These are phyloP conservation scores for Micropoecilia bifurca DNA, from an alignment of 2,797 vertebrate genomes.

Conservation along the genomic window DNA sequence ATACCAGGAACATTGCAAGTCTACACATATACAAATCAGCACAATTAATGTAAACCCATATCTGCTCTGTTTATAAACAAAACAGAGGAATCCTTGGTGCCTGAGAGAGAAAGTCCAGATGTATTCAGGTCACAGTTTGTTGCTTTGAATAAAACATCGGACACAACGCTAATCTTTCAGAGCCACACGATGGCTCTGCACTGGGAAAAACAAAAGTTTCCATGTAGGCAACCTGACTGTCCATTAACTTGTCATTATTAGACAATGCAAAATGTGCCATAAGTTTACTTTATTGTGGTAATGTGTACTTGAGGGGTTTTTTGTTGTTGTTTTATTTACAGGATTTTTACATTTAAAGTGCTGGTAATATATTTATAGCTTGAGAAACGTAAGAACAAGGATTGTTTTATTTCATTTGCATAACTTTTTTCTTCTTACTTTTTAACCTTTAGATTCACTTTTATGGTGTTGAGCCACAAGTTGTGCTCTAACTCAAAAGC, in stretches of 20 bases:
- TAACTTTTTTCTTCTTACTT: neutral
- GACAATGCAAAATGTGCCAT: neutral
- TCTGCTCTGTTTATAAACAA: slow-evolving; percentile 30
- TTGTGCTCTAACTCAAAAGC: neutral
- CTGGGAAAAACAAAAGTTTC: neutral
- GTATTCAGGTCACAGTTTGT: neutral
- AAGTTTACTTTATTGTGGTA: neutral
- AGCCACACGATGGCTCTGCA: neutral
- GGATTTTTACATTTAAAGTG: neutral
- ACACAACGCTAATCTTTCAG: neutral
- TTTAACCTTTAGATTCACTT: neutral
- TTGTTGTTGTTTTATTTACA: neutral
- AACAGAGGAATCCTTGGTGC: neutral
- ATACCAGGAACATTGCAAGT: neutral
- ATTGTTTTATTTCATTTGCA: neutral
- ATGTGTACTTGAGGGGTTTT: neutral
- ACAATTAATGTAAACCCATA: neutral
- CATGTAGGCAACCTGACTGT: neutral
- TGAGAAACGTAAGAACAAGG: neutral
- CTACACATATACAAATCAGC: neutral
- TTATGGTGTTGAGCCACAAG: neutral
- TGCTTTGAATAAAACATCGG: slow-evolving; percentile 11
- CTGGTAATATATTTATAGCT: neutral
- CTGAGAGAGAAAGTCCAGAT: slow-evolving; percentile 4
- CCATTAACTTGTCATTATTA: neutral